phyloP scores from a whole-genome alignment of 2,113 vertebrate species.

The Psilopogon haemacephalus region DNA sequence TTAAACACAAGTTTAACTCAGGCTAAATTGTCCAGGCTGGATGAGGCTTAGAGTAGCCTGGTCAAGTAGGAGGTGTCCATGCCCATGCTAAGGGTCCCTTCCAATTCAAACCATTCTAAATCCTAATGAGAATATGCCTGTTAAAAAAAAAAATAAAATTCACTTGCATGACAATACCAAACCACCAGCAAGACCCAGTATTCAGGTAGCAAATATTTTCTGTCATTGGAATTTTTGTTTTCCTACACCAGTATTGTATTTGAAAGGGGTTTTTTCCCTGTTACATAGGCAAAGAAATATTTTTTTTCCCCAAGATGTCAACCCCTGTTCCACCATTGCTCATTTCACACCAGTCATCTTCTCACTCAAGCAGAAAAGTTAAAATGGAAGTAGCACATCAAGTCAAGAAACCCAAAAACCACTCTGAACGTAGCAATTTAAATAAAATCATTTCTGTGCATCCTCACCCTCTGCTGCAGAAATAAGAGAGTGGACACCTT shows the following conservation, averaged over 20 bases:
- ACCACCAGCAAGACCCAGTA: background rate
- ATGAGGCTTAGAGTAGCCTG: too few relatives aligned
- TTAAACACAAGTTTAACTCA: background rate
- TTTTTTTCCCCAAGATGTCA: background rate
- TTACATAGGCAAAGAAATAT: background rate
- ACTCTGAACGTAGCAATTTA: background rate
- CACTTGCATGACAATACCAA: background rate
- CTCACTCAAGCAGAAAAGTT: constrained; percentile 52
- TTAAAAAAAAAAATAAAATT: background rate
- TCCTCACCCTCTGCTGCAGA: background rate
- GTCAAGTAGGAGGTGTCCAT: too few relatives aligned
- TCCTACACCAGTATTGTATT: background rate
- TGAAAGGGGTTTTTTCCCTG: background rate
- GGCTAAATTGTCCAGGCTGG: too few relatives aligned
- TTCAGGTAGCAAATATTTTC: background rate
- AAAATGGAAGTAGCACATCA: constrained; percentile 50
- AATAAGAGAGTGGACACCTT: background rate
- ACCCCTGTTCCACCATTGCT: background rate
- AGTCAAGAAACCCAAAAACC: background rate
- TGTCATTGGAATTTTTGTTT: background rate
- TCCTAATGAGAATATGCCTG: background rate
- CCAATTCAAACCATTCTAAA: too few relatives aligned
- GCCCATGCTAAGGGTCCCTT: too few relatives aligned
- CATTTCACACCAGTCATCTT: background rate
- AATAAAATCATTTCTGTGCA: constrained; percentile 38